A percentile compares a stretch with the other conserved stretches of the same genome.
Conservation (phyloP, 1,140 invertebrate genomes). For the Lineus longissimus region DNA sequence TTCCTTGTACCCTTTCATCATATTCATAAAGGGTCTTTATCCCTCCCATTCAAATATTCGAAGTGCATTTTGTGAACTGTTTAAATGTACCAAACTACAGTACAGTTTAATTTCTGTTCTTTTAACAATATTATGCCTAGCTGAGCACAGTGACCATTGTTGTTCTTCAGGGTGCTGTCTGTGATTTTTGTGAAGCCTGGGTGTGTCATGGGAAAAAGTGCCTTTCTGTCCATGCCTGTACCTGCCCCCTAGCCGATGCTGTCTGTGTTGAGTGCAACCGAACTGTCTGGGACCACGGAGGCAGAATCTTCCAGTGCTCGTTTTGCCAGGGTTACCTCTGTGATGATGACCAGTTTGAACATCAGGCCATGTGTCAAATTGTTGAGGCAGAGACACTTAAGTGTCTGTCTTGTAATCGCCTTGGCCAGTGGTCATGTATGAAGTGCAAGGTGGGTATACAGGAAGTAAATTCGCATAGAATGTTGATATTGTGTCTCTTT, state of each 20-base stretch:
- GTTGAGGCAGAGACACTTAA: slow-evolving; percentile 88
- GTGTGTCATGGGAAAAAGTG: slow-evolving; percentile 92
- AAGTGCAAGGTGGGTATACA: slow-evolving; percentile 70
- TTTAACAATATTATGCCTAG: too few species aligned
- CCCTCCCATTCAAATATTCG: background rate
- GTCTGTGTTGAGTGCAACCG: slow-evolving; percentile 86
- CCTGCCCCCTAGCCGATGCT: slow-evolving; percentile 82
- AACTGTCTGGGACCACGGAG: slow-evolving; percentile 89
- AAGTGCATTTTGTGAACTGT: too few species aligned
- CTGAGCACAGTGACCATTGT: too few species aligned
- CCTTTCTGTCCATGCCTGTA: slow-evolving; percentile 84
- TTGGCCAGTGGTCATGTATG: slow-evolving; percentile 91
- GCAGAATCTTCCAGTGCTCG: slow-evolving; percentile 84
- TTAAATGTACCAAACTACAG: too few species aligned
- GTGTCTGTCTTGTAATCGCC: slow-evolving; percentile 87
- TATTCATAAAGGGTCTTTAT: background rate
- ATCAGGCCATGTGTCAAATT: slow-evolving; percentile 94
- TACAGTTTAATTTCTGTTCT: too few species aligned
- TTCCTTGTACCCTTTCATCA: background rate
- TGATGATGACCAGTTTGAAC: slow-evolving; percentile 98
- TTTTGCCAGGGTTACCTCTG: slow-evolving; percentile 88
- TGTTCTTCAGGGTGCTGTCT: slow-evolving; percentile 78
- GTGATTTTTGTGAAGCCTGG: slow-evolving; percentile 97
- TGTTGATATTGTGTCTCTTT: background rate
- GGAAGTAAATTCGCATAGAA: background rate